A percentile compares a stretch with the other conserved stretches of the same genome.
Conservation (phyloP, 2,888 invertebrate genomes). For the Drosophila imparisetae region DNA sequence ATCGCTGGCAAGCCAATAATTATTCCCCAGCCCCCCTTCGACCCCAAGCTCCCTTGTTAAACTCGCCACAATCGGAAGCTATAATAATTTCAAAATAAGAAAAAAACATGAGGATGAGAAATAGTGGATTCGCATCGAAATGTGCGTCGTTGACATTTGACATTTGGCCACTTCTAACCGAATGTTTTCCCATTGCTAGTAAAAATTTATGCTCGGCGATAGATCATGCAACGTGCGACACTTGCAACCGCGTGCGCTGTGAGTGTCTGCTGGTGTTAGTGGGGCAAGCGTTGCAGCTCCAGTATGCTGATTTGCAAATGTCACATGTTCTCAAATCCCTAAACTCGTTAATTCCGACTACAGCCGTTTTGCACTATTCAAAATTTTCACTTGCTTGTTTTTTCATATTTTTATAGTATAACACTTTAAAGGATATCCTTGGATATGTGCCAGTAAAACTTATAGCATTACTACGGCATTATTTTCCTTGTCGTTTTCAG, state of each 20-base stretch:
- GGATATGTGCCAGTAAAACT: neutral
- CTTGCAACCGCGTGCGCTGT: conserved; percentile 31
- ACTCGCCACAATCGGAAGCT: conserved; percentile 46
- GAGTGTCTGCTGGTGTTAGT: conserved; percentile 24
- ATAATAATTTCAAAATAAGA: conserved; percentile 58
- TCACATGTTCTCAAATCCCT: conserved; percentile 15
- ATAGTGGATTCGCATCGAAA: conserved; percentile 59
- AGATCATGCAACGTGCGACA: conserved; percentile 68
- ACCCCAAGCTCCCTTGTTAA: neutral
- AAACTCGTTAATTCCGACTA: neutral
- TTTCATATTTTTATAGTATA: neutral
- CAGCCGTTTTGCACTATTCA: neutral
- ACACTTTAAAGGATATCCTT: neutral
- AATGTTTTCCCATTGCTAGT: conserved; percentile 40
- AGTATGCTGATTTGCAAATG: conserved; percentile 9
- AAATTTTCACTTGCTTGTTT: neutral
- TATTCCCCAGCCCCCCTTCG: neutral
- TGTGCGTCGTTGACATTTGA: conserved; percentile 50
- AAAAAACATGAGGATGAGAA: conserved; percentile 39
- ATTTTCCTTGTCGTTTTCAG: conserved; percentile 1
- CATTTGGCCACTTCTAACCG: conserved; percentile 32
- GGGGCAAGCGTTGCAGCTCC: conserved; percentile 15
- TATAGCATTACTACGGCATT: neutral
- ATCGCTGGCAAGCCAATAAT: conserved; percentile 44
- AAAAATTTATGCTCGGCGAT: conserved; percentile 69